Base-by-base conservation (phyloP, 2,888 invertebrate genomes). In the Euzetes globulus region DNA sequence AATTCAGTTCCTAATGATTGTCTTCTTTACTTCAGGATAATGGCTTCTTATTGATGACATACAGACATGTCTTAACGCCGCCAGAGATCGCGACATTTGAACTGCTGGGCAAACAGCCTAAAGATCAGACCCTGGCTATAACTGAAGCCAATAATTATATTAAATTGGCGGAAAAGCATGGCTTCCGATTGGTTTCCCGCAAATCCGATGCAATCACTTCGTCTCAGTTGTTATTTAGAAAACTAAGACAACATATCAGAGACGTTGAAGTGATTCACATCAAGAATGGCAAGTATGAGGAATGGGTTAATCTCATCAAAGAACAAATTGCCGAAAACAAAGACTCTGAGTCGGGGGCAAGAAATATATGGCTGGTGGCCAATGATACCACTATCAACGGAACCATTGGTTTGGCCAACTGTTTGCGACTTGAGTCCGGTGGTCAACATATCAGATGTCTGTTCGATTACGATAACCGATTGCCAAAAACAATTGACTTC, bases 241-340 rank as follows among this genome's bases (percentile, higher is more conserved):
- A 87, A 80, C 80, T 80, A 52, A 78, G 77, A 27, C 50, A 27
- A 29, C 41, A 37, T 50, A 9, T 60, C n/a, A 37, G 63, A 19
- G 63, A 47, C 19, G 9, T 13, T 1, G 27, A 58, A 13, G 77
- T 77, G 22, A 19, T 74, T 0, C 52, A 63, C 15, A 63, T 78
- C 4, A 71, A 60, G 17, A 73, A 71, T 17, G 72, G 58, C 15
- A 50, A 29, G 47, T 75, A 63, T 15, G 72, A 73, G 25, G 65
- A 37, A 17, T 96, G 95, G 94, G 88, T 96, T 68, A 90, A 91
- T 65, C 84, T 85, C 11, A 84, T 95, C 55, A 94, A 94, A 82
- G 13, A 63, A 19, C 22, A 60, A 33, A 22, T 73, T 13, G 13
- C 22, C 0, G 41, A 33, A 45, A 41, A 73, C 68, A 73, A 73